Evolutionary conservation across 1,140 invertebrate genomes (phyloP).

Genomic region (Holcopasites calliopsidis): DNA sequence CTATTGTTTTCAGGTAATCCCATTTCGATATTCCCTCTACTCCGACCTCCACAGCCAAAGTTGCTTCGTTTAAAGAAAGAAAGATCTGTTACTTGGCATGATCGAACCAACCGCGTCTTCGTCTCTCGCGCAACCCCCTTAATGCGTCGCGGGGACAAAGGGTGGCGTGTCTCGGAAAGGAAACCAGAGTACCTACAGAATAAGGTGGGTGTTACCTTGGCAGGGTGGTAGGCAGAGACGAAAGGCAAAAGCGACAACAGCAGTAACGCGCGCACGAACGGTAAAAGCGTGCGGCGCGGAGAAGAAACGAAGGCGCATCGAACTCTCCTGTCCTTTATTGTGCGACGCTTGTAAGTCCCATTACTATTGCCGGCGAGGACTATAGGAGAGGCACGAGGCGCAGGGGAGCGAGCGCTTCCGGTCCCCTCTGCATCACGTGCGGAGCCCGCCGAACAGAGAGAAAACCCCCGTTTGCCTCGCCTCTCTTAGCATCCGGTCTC

Average conservation of each 20-base stretch:
- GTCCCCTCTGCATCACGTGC: slow-evolving; percentile 79
- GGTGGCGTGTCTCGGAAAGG: background rate
- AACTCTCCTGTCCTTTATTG: slow-evolving; percentile 61
- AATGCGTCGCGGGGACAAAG: background rate
- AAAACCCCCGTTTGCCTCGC: slow-evolving; percentile 63
- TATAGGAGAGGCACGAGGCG: slow-evolving; percentile 63
- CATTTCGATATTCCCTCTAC: background rate
- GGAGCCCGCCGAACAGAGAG: slow-evolving; percentile 73
- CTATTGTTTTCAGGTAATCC: background rate
- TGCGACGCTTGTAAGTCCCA: slow-evolving; percentile 61
- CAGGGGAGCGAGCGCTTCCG: slow-evolving; percentile 73
- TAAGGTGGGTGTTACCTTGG: slow-evolving; percentile 16
- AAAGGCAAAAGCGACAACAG: slow-evolving; percentile 22
- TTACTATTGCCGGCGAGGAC: slow-evolving; percentile 59
- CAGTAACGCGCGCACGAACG: slow-evolving; percentile 26
- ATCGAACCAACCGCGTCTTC: background rate
- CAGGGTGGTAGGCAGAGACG: background rate
- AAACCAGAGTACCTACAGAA: background rate
- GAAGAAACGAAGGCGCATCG: slow-evolving; percentile 51
- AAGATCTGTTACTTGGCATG: background rate
- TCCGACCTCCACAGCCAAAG: no score
- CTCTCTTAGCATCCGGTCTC: slow-evolving; percentile 62
- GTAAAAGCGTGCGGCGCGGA: slow-evolving; percentile 55
- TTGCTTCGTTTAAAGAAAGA: background rate
- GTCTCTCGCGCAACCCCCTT: background rate